phyloP scores from a whole-genome alignment of 2,888 invertebrate genomes.

The Nudaria mundana region DNA sequence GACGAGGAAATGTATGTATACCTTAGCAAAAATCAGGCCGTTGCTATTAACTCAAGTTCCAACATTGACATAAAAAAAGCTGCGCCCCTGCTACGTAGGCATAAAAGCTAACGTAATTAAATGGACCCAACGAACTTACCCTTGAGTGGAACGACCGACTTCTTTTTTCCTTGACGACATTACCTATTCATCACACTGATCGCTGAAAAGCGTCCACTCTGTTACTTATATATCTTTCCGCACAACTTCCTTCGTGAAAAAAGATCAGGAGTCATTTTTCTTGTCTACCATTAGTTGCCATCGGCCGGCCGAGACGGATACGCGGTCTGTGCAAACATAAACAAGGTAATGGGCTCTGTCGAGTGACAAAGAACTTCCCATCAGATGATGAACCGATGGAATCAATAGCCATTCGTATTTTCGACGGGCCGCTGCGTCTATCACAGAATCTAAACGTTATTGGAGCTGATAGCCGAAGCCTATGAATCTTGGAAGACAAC shows the following conservation, averaged over 20 bases:
- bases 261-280: conserved; percentile 65
- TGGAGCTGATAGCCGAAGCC: conserved; percentile 29
- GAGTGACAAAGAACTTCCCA: conserved; percentile 64
- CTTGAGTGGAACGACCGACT: conserved; percentile 40
- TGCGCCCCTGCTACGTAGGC: conserved; percentile 10
- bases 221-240: conserved; percentile 44
- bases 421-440: conserved; percentile 16
- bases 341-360: conserved; percentile 60
- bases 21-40: not conserved
- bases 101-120: conserved; percentile 51
- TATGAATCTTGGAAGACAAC: conserved; percentile 7
- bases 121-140: conserved; percentile 42
- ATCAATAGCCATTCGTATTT: conserved; percentile 45
- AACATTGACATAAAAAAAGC: conserved; percentile 2
- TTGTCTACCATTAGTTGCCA: conserved; percentile 58
- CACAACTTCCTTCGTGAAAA: conserved; percentile 36
- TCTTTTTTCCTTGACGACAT: conserved; percentile 51
- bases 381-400: conserved; percentile 47
- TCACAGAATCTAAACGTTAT: conserved; percentile 27
- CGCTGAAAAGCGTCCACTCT: conserved; percentile 58
- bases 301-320: conserved; percentile 57
- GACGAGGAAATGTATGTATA: too few species aligned
- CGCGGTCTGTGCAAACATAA: conserved; percentile 59
- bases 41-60: not conserved
- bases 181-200: conserved; percentile 61